Base-by-base conservation (phyloP, 2,113 vertebrate species). In the Salvator merianae region DNA sequence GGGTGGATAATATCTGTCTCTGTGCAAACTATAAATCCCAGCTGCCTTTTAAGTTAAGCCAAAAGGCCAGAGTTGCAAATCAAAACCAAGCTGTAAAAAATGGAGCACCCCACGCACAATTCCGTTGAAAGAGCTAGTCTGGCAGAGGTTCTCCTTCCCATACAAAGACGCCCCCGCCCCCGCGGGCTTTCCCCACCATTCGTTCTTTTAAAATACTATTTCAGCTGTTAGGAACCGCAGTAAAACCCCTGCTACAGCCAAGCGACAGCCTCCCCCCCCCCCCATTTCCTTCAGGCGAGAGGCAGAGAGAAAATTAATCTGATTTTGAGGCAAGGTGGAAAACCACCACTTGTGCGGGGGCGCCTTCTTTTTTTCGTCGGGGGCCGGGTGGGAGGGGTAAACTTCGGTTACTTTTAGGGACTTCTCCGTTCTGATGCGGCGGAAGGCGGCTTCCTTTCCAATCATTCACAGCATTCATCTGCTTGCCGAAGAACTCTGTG, bases 1-100 rank as follows among this genome's bases (percentile, higher is more conserved):
- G 40, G 84, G 96, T 95, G 96, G 84, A 86, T 94, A 92, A 95
- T 96, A 93, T 92, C 93, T 91, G 88, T 90, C 92, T 91, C 12
- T 68, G 4, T 55, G 82, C 88, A 87, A 59, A 24, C 92, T 88
- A 94, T 95, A 95, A 95, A 96, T 94, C 91, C 90, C 84, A 55
- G n/a, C 88, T 81, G 86, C 77, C 20, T 86, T 85, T 91, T 43
- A 87, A 79, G 74, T 38, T 47, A 1, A 62, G 75, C 28, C 47
- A 55, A 91, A 82, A 88, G 3, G 79, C 18, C 43, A n/a, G n/a
- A 32, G 79, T 77, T 87, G 43, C 73, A 69, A 75, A 24, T 65
- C 47, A 32, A 47, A 74, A 40, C 40, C 53, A 34, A 47, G 76
- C 50, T 43, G 83, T 38, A 47, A 78, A 78, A 78, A 50, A 71